phyloP scores from a whole-genome alignment of 2,888 invertebrate species.

The Lamellibrachia satsuma region DNA sequence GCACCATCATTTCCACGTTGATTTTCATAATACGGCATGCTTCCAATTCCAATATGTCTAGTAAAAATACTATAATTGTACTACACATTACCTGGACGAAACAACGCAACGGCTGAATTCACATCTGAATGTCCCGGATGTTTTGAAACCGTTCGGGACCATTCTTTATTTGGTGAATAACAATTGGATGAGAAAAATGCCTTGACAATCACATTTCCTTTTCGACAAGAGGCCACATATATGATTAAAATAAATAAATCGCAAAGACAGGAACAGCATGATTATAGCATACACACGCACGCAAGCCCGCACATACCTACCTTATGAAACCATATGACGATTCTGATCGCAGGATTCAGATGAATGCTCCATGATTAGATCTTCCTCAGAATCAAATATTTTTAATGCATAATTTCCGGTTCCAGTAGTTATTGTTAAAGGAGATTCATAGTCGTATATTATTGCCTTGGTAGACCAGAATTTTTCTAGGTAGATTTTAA shows the following conservation, averaged over 20 bases:
- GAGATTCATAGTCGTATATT: no score
- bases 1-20: not conserved
- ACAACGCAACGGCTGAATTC: conserved; percentile 1
- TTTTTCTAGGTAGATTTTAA: no score
- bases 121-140: conserved; percentile 9
- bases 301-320: no score
- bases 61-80: not conserved
- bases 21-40: not conserved
- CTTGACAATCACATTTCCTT: not conserved
- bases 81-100: not conserved
- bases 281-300: no score
- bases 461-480: no score
- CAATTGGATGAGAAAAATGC: not conserved
- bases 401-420: no score
- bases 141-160: not conserved
- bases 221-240: not conserved
- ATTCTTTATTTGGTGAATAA: not conserved
- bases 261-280: no score
- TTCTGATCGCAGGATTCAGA: no score
- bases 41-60: not conserved
- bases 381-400: no score
- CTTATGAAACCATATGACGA: no score
- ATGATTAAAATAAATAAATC: not conserved
- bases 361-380: no score
- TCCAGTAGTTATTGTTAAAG: no score